These are phyloP conservation scores for Tolmerus cingulatus DNA, from an alignment of 2,888 invertebrate genomes.

Conservation along the genomic window DNA sequence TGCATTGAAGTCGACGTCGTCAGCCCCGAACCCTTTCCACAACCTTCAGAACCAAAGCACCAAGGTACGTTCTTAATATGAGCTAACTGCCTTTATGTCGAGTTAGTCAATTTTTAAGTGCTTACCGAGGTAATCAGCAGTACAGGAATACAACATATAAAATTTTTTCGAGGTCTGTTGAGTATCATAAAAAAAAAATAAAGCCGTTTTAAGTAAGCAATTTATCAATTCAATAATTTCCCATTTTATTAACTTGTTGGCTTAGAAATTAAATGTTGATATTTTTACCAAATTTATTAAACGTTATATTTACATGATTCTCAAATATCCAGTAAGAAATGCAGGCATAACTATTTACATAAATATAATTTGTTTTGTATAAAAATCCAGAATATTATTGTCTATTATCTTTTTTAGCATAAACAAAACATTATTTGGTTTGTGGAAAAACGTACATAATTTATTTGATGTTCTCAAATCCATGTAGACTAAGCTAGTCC, in stretches of 20 bases:
- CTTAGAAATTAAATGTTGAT: neutral
- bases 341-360: no score
- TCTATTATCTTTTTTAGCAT: no score
- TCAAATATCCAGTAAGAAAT: no score
- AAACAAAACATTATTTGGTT: no score
- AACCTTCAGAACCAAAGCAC: neutral
- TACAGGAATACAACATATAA: neutral
- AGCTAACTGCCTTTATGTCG: neutral
- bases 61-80: neutral
- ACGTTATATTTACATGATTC: no score
- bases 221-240: no score
- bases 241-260: neutral
- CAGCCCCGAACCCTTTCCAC: neutral
- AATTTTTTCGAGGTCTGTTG: neutral
- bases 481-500: no score
- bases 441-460: no score
- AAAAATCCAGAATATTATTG: no score
- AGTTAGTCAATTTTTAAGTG: neutral
- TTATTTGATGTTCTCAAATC: no score
- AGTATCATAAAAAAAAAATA: neutral
- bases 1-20: neutral
- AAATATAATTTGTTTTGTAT: no score
- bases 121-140: neutral
- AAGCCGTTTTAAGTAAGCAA: neutral
- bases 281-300: no score